These are phyloP conservation scores for Marcusenius ussheri DNA, from an alignment of 2,113 vertebrate genomes.

Conservation along the genomic window DNA sequence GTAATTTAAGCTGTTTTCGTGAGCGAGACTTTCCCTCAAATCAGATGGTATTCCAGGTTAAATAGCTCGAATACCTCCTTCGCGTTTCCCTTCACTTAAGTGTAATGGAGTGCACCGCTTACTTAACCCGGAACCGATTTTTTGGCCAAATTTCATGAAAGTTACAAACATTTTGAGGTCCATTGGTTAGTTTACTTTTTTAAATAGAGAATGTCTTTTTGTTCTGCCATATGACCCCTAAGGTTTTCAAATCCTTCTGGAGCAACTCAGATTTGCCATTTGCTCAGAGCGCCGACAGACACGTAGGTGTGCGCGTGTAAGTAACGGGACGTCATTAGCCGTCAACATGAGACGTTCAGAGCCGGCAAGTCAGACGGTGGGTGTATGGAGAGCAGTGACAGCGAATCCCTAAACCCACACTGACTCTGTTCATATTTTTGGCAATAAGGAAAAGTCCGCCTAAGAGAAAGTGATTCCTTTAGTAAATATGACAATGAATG, in stretches of 20 bases:
- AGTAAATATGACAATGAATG: neutral
- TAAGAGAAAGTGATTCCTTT: neutral
- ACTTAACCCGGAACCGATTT: neutral
- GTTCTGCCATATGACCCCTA: neutral
- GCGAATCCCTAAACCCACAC: neutral
- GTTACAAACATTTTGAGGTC: neutral
- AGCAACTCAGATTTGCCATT: neutral
- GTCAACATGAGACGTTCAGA: neutral
- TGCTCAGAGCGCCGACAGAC: neutral
- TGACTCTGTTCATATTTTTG: neutral
- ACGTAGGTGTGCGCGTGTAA: neutral
- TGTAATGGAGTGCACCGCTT: neutral
- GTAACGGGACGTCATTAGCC: neutral
- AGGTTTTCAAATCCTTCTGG: neutral
- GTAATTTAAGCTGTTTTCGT: neutral
- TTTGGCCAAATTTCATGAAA: neutral
- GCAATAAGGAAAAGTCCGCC: neutral
- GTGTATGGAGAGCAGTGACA: neutral
- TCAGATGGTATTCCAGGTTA: neutral
- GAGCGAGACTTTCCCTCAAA: neutral
- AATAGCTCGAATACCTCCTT: neutral
- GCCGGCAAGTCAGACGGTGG: neutral
- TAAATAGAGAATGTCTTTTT: neutral
- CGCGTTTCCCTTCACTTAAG: neutral
- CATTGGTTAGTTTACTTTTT: neutral